These are phyloP conservation scores for Oncopodura yosiiana DNA, from an alignment of 1,140 invertebrate genomes.

Conservation along the genomic window DNA sequence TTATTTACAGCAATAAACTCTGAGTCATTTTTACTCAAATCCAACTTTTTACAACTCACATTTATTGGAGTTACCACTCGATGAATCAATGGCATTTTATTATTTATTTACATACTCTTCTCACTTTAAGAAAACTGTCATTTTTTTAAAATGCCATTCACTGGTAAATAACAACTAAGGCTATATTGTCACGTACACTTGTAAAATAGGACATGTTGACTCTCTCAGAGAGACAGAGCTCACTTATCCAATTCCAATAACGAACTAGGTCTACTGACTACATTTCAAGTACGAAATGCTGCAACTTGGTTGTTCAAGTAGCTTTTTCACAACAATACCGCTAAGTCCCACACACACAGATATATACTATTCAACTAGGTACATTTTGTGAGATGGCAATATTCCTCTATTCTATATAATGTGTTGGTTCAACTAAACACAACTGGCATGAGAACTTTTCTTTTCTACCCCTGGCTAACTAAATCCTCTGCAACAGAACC, in stretches of 20 bases:
- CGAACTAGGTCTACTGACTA: neutral
- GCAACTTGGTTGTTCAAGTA: neutral
- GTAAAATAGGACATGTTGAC: neutral
- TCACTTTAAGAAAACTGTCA: neutral
- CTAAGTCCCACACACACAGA: constrained; percentile 5
- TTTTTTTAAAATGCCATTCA: neutral
- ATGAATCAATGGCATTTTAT: constrained; percentile 32
- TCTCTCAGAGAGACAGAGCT: neutral
- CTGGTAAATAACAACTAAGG: too few species aligned
- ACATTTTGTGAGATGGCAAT: too few species aligned
- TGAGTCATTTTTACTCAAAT: constrained; percentile 25
- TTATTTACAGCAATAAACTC: constrained; percentile 34
- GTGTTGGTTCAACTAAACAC: too few species aligned
- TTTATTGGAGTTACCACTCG: constrained; percentile 21
- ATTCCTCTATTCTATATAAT: too few species aligned
- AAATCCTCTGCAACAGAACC: too few species aligned
- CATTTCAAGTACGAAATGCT: too few species aligned
- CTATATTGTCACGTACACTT: too few species aligned
- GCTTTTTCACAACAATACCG: constrained; percentile 8
- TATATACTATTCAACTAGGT: too few species aligned
- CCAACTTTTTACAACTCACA: constrained; percentile 22
- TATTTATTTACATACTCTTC: neutral
- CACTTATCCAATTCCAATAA: neutral
- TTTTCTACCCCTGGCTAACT: too few species aligned
- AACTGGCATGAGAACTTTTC: too few species aligned